Evolutionary conservation across 2,113 vertebrate species (phyloP).

Genomic region (Ibidorhyncha struthersii): DNA sequence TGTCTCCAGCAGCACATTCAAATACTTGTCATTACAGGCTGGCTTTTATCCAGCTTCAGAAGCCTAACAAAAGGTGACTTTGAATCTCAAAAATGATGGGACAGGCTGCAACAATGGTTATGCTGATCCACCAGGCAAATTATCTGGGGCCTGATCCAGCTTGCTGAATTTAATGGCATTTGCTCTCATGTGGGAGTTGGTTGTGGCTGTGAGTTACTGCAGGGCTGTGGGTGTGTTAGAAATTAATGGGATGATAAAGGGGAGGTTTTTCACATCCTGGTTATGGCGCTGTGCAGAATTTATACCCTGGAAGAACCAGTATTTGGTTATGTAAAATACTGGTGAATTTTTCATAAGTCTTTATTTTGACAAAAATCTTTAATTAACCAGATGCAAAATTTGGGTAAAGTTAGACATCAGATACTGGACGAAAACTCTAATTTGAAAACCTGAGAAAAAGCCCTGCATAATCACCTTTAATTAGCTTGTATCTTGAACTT

Average conservation of each 20-base stretch:
- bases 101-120: not conserved
- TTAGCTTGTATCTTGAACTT: not conserved
- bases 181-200: not conserved
- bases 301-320: not conserved
- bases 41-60: not conserved
- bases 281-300: not conserved
- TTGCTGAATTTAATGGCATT: not conserved
- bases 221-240: not conserved
- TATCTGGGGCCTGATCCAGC: not conserved
- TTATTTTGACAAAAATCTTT: not conserved
- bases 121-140: not conserved
- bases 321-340: not conserved
- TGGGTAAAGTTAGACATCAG: not conserved
- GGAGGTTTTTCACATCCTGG: not conserved
- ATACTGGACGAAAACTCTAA: not conserved
- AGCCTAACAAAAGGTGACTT: not conserved
- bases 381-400: not conserved
- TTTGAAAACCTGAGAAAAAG: slow-evolving; percentile 4
- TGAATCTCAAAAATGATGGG: not conserved
- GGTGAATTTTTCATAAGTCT: not conserved
- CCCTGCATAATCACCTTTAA: not conserved
- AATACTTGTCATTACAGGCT: not conserved
- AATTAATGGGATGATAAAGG: not conserved
- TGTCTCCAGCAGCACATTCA: not conserved
- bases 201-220: not conserved